phyloP scores from a whole-genome alignment of 2,888 invertebrate species.

The Hirtodrosophila confusa region DNA sequence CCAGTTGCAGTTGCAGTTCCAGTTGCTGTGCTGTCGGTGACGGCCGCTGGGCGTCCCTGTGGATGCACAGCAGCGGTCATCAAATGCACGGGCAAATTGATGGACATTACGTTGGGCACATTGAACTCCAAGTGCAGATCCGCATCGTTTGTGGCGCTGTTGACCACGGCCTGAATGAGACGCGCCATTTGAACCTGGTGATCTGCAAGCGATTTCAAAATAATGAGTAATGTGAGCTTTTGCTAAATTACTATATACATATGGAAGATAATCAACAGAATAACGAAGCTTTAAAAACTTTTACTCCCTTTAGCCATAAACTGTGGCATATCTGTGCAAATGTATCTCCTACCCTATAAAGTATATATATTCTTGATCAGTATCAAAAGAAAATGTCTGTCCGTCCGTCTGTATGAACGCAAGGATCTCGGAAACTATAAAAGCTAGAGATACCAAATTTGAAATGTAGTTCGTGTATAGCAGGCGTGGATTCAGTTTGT shows the following conservation, averaged over 20 bases:
- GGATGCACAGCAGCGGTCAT: conserved; percentile 87
- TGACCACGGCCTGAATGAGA: conserved; percentile 83
- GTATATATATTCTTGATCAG: too few species aligned
- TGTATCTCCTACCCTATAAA: too few species aligned
- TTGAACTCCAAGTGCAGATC: conserved; percentile 83
- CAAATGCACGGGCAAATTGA: conserved; percentile 82
- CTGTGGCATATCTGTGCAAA: too few species aligned
- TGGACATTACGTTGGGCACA: conserved; percentile 81
- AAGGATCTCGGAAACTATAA: too few species aligned
- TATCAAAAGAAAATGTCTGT: too few species aligned
- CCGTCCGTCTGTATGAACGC: too few species aligned
- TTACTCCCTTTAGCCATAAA: too few species aligned
- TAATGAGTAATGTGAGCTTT: background rate
- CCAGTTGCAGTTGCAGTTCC: conserved; percentile 27
- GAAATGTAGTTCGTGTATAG: too few species aligned
- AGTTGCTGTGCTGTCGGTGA: conserved; percentile 53
- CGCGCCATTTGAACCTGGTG: conserved; percentile 82
- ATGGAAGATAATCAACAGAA: too few species aligned
- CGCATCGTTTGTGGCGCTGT: conserved; percentile 81
- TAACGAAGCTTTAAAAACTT: too few species aligned
- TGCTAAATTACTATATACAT: background rate
- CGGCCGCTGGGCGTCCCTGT: conserved; percentile 25
- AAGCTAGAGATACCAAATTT: too few species aligned
- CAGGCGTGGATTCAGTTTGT: too few species aligned
- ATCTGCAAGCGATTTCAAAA: conserved; percentile 61